Evolutionary conservation across 2,888 invertebrate genomes (phyloP), one percentile per base, ranked within the genome.

Genomic region (Drosophila diplacantha): DNA sequence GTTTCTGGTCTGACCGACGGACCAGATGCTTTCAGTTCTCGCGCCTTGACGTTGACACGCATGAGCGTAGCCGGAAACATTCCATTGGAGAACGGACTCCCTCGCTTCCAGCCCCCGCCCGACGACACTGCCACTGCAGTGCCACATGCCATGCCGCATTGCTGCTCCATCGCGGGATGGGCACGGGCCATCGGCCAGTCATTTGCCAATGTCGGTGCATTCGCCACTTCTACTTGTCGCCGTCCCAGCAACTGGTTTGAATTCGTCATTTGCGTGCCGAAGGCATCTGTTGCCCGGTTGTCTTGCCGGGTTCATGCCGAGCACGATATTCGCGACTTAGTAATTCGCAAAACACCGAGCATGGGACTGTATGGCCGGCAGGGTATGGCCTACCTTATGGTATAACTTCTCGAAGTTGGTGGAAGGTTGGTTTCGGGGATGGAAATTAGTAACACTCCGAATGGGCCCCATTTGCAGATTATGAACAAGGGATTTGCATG

Each of bases 241-340:
- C 67, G 49, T 32, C 41, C 50, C 59, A 37, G 59, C 60, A 83
- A 83, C 79, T 67, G 83, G 78, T 75, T 83, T 78, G 73, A 73
- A 68, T 81, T 76, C 76, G 69, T 79, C 66, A 81, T 81, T 81
- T 83, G 84, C 84, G 80, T 81, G 80, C 64, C 62, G 59, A 57
- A 60, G 58, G 53, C 67, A 61, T 61, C 61, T 61, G 61, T 31
- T 41, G 29, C 24, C 14, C 6, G 12, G 43, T 63, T 32, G 31
- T 14, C 31, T 46, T 14, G 18, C 5, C 18, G 5, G 5, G 44
- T 46, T 46, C 9, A 46, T 46, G 20, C 44, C 29, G 29, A 4
- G 11, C 14, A 18, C 18, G 14, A 29, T 4, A 29, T 29, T 44
- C 18, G 29, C 29, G 14, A 31, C 18, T 44, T 8, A 20, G 29